Evolutionary conservation across 2,888 invertebrate species (phyloP).

Genomic region (Meiosimyza platycephala): DNA sequence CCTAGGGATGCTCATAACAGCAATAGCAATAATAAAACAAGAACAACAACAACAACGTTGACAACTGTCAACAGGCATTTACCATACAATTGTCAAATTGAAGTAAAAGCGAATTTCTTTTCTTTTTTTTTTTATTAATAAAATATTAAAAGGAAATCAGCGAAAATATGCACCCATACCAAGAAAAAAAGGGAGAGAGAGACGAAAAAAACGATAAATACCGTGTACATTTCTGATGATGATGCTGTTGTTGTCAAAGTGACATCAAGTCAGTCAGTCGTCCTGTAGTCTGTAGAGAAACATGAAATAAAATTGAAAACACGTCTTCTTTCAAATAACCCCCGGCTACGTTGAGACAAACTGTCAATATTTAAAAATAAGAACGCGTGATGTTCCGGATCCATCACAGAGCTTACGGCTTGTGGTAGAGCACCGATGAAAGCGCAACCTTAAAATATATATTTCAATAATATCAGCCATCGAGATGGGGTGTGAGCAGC

Average conservation of each 20-base stretch:
- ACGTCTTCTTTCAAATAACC: slow-evolving; percentile 17
- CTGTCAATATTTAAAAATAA: slow-evolving; percentile 37
- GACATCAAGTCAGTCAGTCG: slow-evolving; percentile 30
- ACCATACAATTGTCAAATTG: too few relatives aligned
- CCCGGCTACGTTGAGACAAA: slow-evolving; percentile 21
- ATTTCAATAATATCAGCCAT: not conserved
- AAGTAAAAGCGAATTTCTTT: too few relatives aligned
- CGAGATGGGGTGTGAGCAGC: not conserved
- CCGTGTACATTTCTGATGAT: not conserved
- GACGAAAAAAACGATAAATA: not conserved
- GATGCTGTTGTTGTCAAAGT: slow-evolving; percentile 1
- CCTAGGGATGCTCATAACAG: too few relatives aligned
- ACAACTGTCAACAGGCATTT: too few relatives aligned
- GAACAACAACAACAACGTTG: too few relatives aligned
- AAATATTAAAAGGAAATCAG: slow-evolving; percentile 20
- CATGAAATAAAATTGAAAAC: not conserved
- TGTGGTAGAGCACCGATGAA: too few relatives aligned
- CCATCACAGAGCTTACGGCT: too few relatives aligned
- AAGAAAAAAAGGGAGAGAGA: too few relatives aligned
- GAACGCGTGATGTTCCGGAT: not conserved
- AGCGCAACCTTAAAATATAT: not conserved
- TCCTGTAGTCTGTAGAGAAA: not conserved
- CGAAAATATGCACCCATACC: not conserved
- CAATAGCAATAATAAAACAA: too few relatives aligned
- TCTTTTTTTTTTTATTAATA: slow-evolving; percentile 10